Percentiles rank a stretch among this genome's conserved stretches.
Evolutionary conservation across 1,140 invertebrate genomes (phyloP).

Genomic region (Bombus difficillimus): DNA sequence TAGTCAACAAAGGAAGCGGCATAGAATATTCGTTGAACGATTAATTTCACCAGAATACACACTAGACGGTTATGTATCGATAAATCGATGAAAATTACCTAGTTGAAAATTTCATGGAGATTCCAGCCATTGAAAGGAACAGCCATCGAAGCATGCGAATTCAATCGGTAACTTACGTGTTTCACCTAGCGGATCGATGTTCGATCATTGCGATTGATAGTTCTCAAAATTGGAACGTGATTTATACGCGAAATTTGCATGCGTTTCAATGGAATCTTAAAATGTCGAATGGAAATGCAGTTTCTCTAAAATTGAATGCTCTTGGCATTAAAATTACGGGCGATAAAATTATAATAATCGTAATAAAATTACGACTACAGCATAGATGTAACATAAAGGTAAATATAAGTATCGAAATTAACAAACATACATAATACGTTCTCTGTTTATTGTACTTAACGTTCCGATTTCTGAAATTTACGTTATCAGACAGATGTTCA

Average conservation of each 20-base stretch:
- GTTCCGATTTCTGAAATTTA: no score
- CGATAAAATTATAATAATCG: not conserved
- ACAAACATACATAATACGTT: no score
- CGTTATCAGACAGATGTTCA: no score
- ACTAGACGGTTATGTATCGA: not conserved
- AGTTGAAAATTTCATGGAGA: slow-evolving; percentile 1
- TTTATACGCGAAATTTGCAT: not conserved
- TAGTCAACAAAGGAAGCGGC: not conserved
- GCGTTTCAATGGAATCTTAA: not conserved
- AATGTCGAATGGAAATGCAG: not conserved
- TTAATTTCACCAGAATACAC: not conserved
- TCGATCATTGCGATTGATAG: not conserved
- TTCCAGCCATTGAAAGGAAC: not conserved
- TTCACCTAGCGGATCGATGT: not conserved
- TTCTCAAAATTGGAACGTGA: not conserved
- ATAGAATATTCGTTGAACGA: not conserved
- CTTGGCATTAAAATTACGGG: not conserved
- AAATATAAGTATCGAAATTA: not conserved
- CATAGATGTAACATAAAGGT: not conserved
- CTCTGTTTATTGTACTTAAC: no score
- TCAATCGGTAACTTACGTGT: not conserved
- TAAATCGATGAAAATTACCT: slow-evolving; percentile 22
- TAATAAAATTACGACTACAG: no score
- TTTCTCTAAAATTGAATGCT: not conserved
- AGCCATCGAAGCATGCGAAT: not conserved